Base-by-base conservation (phyloP, 1,140 invertebrate genomes). In the Atta cephalotes region DNA sequence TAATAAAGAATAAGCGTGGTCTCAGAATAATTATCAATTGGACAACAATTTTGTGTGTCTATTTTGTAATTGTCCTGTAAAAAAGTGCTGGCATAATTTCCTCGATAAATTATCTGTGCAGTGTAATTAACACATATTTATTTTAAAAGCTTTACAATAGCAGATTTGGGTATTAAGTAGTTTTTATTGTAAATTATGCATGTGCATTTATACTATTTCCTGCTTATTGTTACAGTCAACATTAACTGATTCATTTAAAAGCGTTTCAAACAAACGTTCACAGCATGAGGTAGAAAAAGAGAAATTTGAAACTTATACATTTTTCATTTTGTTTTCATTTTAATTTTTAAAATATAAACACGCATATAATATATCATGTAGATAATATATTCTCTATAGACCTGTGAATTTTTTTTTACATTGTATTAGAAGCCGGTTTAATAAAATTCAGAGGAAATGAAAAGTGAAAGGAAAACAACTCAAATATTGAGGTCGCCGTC, bases 401-500 rank as follows among this genome's bases (percentile, higher is more conserved):
- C 5, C 2, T 6, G 21, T 7, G 2, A 10, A 74, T 62, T 31
- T 82, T 31, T 49, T 49, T 21, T 71, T 39, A 56, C 10, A 21
- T 60, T 60, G 25, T 14, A 7, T 31, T 71, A 28, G 85, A 62
- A 76, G n/a, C 77, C 9, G 88, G 77, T 68, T 72, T 66, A 51
- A 72, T 74, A 39, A 86, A 78, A 77, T 80, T 25, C 66, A 71
- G 65, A 45, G 28, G 72, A 16, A 89, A 88, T 68, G 39, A 82
- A 84, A 81, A 86, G 77, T 58, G 92, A 91, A 89, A 90, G 81
- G 16, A 94, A 94, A 93, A 91, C 91, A 12, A 16, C 14, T 51
- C 3, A 21, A 88, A 87, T 68, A 91, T 92, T 68, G 92, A 94
- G 80, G 80, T 74, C 80, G 65, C 21, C 39, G 35, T 72, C 53